A percentile compares a stretch with the other conserved stretches of the same genome.
phyloP scores from a whole-genome alignment of 2,113 vertebrate species.

The Genyomyrus donnyi region DNA sequence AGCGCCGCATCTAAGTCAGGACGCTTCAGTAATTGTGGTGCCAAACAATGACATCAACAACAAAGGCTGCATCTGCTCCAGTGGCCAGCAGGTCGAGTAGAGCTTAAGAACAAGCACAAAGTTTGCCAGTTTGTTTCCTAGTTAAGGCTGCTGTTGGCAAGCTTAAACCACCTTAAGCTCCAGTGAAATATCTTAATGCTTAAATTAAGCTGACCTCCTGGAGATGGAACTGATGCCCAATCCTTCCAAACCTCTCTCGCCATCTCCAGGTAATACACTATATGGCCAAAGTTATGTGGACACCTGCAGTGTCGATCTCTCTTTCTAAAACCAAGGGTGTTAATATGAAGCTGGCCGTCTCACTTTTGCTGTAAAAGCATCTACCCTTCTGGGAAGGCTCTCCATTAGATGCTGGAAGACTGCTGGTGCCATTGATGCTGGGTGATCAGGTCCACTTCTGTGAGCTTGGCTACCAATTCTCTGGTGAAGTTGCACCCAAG shows the following conservation, averaged over 20 bases:
- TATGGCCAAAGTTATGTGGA: background rate
- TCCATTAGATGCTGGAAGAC: background rate
- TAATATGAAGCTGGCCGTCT: background rate
- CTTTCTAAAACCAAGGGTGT: background rate
- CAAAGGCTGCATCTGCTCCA: background rate
- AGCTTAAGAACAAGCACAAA: background rate
- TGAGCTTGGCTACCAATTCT: background rate
- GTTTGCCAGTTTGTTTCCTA: background rate
- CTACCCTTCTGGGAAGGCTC: background rate
- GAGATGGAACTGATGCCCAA: background rate
- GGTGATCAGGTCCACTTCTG: background rate
- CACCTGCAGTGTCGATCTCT: background rate
- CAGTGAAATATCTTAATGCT: background rate
- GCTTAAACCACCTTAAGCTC: background rate
- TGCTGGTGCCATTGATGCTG: background rate
- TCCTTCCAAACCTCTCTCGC: background rate
- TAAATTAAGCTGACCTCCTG: background rate
- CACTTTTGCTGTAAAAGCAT: background rate
- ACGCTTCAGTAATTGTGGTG: background rate
- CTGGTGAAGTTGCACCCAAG: background rate
- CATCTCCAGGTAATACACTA: background rate
- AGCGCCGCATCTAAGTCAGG: background rate
- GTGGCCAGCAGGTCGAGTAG: background rate
- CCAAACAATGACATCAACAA: background rate
- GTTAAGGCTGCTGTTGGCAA: background rate